Base-by-base conservation (phyloP, 64 coral and sea anemone genomes). In the Porites lutea region DNA sequence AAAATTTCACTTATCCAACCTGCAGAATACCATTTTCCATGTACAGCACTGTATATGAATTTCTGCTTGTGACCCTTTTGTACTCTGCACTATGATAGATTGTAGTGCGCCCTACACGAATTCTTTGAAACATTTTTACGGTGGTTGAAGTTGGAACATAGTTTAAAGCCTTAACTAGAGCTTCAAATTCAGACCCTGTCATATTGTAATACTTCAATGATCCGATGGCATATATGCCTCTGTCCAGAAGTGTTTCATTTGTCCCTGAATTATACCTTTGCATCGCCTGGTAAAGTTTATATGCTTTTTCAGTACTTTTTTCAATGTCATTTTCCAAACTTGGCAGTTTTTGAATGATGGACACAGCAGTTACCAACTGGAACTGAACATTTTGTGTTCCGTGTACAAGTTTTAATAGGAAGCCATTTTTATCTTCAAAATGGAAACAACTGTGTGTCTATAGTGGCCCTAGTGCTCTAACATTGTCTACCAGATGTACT, bases 371-470 rank as follows among this genome's bases (percentile, higher is more conserved):
- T n/a, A 88, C 70, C n/a, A 88, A n/a, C 54, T 88, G 65, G 74
- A 88, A 74, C 49, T 88, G 43, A 7, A 59, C 58, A 18, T 88
- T 81, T 83, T 91, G 78, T 8, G 89, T 91, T 22, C 78, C 89
- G 15, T 92, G 90, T 54, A 92, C 44, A 7, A 77, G n/a, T 77
- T 86, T 85, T 23, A 83, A 18, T n/a, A 92, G 71, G 11, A 86
- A 83, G 47, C 89, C 89, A 84, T 92, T 83, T 20, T 72, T 71
- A 79, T 92, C 89, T 71, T 91, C 79, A 72, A 92, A 92, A 84
- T 91, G 64, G 46, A 91, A 91, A 83, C 89, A 91, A 23, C 14
- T 50, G 21, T 90, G 89, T 43, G 78, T 74, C 90, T 69, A 92
- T 4, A 86, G 21, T 20, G 90, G 90, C 4, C 82, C 79, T 12